Evolutionary conservation across 2,797 vertebrate genomes (phyloP).

Genomic region (Toxotes lorentzi): DNA sequence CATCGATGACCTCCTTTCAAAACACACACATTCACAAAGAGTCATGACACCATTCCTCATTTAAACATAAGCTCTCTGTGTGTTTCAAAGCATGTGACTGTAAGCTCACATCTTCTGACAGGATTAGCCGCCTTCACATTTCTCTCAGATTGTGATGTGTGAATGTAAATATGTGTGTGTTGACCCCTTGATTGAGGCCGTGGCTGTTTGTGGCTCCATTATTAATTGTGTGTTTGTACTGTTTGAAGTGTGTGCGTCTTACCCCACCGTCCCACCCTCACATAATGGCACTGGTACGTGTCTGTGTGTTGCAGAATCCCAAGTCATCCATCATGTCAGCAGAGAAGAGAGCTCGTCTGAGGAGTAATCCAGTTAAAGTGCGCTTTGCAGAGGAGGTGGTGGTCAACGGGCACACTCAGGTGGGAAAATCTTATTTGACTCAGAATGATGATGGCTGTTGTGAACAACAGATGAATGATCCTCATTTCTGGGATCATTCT

Average conservation of each 20-base stretch:
- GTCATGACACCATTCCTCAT: conserved; percentile 27
- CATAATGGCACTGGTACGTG: not conserved
- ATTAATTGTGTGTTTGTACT: not conserved
- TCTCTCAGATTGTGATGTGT: not conserved
- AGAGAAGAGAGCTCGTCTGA: conserved; percentile 96
- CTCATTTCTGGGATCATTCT: conserved; percentile 2
- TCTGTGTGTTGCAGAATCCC: conserved; percentile 88
- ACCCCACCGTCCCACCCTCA: not conserved
- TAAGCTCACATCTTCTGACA: conserved; percentile 41
- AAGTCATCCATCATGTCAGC: conserved; percentile 98
- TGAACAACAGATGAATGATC: conserved; percentile 12
- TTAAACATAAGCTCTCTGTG: conserved; percentile 34
- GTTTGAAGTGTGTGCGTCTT: not conserved
- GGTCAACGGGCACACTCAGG: conserved; percentile 96
- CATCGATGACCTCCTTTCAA: conserved; percentile 39
- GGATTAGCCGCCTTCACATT: conserved; percentile 23
- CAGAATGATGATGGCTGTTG: not conserved
- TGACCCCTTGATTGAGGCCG: not conserved
- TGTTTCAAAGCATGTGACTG: conserved; percentile 58
- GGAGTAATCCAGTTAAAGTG: conserved; percentile 96
- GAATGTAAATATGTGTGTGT: conserved; percentile 16
- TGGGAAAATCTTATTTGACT: conserved; percentile 61
- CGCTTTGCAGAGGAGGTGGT: conserved; percentile 97
- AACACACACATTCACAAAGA: conserved; percentile 12
- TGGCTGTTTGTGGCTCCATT: conserved; percentile 13